phyloP scores from a whole-genome alignment of 2,888 invertebrate species.

The Pyrrhosoma nymphula region DNA sequence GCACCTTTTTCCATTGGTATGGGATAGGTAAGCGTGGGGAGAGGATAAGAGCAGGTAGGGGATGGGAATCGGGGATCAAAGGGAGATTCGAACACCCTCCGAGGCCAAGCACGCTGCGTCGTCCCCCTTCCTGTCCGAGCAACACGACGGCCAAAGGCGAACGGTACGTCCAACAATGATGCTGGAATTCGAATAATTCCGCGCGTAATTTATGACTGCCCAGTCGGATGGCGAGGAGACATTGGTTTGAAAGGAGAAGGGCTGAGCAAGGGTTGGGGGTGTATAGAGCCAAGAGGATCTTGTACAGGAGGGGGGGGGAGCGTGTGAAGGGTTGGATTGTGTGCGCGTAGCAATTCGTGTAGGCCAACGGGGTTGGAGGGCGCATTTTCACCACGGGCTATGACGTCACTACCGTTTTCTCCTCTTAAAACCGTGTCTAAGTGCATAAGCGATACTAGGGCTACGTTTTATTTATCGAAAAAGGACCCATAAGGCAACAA shows the following conservation, averaged over 20 bases:
- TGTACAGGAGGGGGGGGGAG: background rate
- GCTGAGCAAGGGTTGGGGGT: background rate
- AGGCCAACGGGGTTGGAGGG: background rate
- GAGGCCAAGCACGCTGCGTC: background rate
- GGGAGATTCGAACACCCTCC: background rate
- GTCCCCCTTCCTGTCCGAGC: background rate
- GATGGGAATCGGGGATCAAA: background rate
- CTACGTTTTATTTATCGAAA: too few species aligned
- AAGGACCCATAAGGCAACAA: too few species aligned
- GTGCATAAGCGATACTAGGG: background rate
- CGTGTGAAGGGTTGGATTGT: background rate
- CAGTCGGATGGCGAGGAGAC: conserved; percentile 27
- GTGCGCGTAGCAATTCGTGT: background rate
- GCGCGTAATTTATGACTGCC: conserved; percentile 58
- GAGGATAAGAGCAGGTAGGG: background rate
- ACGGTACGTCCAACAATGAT: conserved; percentile 12
- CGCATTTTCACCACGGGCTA: background rate
- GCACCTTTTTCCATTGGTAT: background rate
- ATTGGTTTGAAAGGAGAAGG: background rate
- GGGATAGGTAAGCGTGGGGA: background rate
- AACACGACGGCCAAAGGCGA: conserved; percentile 27
- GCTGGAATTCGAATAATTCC: conserved; percentile 59
- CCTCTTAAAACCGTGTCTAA: background rate
- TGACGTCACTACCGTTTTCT: background rate
- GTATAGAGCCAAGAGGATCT: background rate